Evolutionary conservation across 2,888 invertebrate genomes (phyloP).

Genomic region (Stictocephala bisonia): DNA sequence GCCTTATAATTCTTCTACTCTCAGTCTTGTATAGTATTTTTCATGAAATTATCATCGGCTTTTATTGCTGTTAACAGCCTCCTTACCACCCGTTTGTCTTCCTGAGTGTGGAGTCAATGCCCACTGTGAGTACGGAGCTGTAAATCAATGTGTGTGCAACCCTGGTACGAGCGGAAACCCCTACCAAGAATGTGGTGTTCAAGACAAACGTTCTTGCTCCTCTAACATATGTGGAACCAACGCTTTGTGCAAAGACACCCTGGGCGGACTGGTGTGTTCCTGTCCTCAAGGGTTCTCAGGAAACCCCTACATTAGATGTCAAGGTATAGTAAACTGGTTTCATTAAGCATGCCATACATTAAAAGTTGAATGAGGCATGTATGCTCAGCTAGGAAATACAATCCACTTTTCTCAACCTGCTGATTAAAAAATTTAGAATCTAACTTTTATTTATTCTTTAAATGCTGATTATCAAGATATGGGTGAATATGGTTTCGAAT

Average conservation of each 20-base stretch:
- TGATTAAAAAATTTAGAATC: too few relatives aligned
- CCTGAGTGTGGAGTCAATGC: constrained; percentile 86
- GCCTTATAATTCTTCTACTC: too few relatives aligned
- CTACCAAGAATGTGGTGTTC: constrained; percentile 79
- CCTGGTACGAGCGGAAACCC: constrained; percentile 89
- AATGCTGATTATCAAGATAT: too few relatives aligned
- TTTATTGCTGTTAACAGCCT: constrained; percentile 68
- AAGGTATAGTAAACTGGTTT: too few relatives aligned
- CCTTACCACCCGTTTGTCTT: constrained; percentile 80
- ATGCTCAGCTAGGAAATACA: too few relatives aligned
- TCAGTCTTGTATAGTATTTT: constrained; percentile 5
- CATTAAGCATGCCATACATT: too few relatives aligned
- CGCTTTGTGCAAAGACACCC: constrained; percentile 82
- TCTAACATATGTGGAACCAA: constrained; percentile 80
- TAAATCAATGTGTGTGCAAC: constrained; percentile 84
- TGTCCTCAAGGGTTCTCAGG: constrained; percentile 87
- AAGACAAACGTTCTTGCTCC: constrained; percentile 75
- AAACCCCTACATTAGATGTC: constrained; percentile 88
- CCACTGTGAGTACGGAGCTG: constrained; percentile 83
- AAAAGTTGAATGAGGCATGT: too few relatives aligned
- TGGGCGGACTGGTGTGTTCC: constrained; percentile 80
- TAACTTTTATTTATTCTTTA: too few relatives aligned
- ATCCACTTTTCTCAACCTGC: too few relatives aligned
- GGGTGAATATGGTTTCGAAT: too few relatives aligned
- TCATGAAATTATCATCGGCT: not conserved